Evolutionary conservation across 2,113 vertebrate species (phyloP), one percentile per base, ranked within the genome.

Genomic region (Vombatus ursinus): DNA sequence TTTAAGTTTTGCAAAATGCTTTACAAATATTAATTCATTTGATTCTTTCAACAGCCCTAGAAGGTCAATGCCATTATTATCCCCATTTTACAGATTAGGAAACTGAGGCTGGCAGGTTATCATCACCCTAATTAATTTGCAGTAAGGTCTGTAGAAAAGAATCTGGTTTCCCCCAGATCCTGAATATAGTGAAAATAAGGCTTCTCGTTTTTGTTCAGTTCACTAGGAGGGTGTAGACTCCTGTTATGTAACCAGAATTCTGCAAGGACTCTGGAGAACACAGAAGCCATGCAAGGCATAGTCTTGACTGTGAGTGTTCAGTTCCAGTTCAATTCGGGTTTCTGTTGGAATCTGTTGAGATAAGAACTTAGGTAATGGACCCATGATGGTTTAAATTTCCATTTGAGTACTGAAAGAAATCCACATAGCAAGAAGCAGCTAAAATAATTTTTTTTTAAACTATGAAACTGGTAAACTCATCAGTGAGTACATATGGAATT

Each of bases 391-490:
- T 90, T 93, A 92, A 77, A 26, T 94, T 94, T 77, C 47, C 92
- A 68, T 11, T 95, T 93, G 92, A 48, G 49, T 92, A 93, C 19
- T 19, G 52, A 93, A 61, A 93, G 92, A 95, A 77, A 93, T 47
- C 95, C 22, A 92, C 19, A 77, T 96, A 95, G 92, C 26, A 51
- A 49, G 44, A 95, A 54, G 26, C 44, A 50, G 24, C 9, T 94
- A 47, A 96, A 93, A 95, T 96, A 91, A 77, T 54, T 68, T 37
- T 12, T 2, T 54, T 54, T 54, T 54, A 11, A 61, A 77, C 37
- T n/a, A 77, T 22, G 37, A 77, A 77, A 77, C 61, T 77, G 37
- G 5, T 77, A 3, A 68, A 68, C 3, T 68, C 37, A n/a, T 77
- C 61, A 77, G 61, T 44, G 1, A 37, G 31, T 68, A 37, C 31